Base-by-base conservation (phyloP, 2,888 invertebrate species). In the Lacanobia oleracea region DNA sequence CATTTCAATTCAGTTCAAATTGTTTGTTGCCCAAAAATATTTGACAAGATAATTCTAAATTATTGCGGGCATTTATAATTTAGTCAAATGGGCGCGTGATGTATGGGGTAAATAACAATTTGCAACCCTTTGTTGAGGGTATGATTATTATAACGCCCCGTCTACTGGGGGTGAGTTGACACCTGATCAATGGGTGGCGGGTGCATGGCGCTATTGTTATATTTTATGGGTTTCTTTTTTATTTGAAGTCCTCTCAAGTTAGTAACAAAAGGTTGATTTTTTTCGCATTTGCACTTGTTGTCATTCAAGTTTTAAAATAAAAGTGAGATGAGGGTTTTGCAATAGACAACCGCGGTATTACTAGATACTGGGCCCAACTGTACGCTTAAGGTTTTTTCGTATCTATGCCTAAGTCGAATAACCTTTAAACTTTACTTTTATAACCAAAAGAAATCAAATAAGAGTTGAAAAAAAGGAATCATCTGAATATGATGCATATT, bases 101-200 rank as follows among this genome's bases (percentile, higher is more conserved):
- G 91, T 92, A 93, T 93, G 93, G 95, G 92, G 93, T 92, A 94
- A 95, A 95, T 94, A 95, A 94, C 91, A 94, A 94, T 95, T 95
- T 94, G 93, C 93, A 95, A 95, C 94, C 95, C 95, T 94, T 94
- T 94, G 92, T 93, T 86, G 76, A 80, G 79, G 83, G 85, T 84
- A 92, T 89, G 91, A 91, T 93, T 89, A 91, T 93, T 91, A 91
- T 91, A 87, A 91, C 88, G 89, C 90, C 88, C 80, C 67, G 77
- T 80, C 86, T 65, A 75, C 74, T 74, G 85, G 89, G 90, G 90
- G 84, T 83, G 83, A 77, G 79, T 86, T 88, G 93, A 92, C 95
- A 95, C 95, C 95, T 95, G 95, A 94, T 93, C 89, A 89, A 89
- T 91, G 88, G 85, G 77, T 70, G 78, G 85, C 88, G 87, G 84